phyloP scores from a whole-genome alignment of 2,113 vertebrate species.

The Poecilia latipinna region DNA sequence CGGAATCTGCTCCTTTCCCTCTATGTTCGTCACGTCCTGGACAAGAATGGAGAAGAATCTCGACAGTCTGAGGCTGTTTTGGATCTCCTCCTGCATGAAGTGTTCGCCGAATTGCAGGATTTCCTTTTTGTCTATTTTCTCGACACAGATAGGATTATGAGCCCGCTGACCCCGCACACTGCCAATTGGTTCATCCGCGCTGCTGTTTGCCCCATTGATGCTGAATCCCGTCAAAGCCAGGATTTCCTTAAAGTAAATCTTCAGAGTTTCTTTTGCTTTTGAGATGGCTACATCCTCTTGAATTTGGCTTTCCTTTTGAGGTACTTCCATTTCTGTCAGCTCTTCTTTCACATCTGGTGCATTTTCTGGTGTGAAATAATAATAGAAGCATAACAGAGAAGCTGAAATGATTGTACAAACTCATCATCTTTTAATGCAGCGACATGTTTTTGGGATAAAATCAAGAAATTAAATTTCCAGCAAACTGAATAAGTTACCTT shows the following conservation, averaged over 20 bases:
- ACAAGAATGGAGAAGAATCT: constrained; percentile 95
- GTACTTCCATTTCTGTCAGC: constrained; percentile 29
- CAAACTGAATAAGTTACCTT: constrained; percentile 76
- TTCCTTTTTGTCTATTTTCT: constrained; percentile 88
- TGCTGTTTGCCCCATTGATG: constrained; percentile 84
- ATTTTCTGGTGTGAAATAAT: constrained; percentile 48
- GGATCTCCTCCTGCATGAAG: constrained; percentile 91
- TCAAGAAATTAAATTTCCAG: background rate
- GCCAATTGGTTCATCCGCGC: constrained; percentile 85
- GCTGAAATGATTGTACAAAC: background rate
- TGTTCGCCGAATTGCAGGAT: constrained; percentile 91
- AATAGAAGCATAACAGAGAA: background rate
- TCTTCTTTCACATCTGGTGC: constrained; percentile 35
- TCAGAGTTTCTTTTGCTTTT: constrained; percentile 81
- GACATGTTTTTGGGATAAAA: background rate
- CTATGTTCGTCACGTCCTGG: constrained; percentile 87
- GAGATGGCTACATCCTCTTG: constrained; percentile 64
- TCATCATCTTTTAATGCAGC: too few relatives aligned
- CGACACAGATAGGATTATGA: constrained; percentile 72
- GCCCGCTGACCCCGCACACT: constrained; percentile 81
- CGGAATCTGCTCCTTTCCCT: constrained; percentile 90
- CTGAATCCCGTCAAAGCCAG: constrained; percentile 86
- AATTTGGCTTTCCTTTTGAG: constrained; percentile 49
- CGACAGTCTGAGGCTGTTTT: constrained; percentile 82
- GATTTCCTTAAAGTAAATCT: constrained; percentile 86